Base-by-base conservation (phyloP, 2,797 vertebrate species). In the Emys orbicularis region DNA sequence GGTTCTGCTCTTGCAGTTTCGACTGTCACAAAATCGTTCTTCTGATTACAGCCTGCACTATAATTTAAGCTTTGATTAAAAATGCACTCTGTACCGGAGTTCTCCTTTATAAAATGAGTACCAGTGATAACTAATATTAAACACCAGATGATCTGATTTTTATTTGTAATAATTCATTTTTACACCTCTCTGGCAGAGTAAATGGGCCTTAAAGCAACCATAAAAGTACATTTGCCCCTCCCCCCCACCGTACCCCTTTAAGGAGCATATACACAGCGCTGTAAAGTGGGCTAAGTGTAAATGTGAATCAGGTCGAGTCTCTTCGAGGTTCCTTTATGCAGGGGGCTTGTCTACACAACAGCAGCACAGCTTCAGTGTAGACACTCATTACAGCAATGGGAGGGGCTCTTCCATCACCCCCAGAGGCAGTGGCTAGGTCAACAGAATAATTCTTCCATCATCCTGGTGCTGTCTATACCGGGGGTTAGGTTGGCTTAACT, bases 21-120 rank as follows among this genome's bases (percentile, higher is more conserved):
- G 83, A 74, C 74, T 90, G 50, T 54, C 37, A 49, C 74, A 93
- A 91, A 92, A 79, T 88, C 83, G 79, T 54, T 86, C n/a, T 56
- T 90, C 47, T 86, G 79, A 96, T 94, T 93, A 84, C 84, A 61
- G 56, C 15, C 29, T 86, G 79, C 61, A 56, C 74, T 90, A 3
- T 92, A 92, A 92, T 93, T 93, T 88, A 83, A 94, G 12, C 56
- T 79, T 92, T 93, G 91, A 93, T 94, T 95, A 52, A 90, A 94
- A 90, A 86, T 47, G 18, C 56, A 37, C 29, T 50, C 41, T 72
- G 80, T 88, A 90, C 90, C 77, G 50, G 84, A 86, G 81, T 77
- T 93, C 49, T 34, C 80, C 34, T 86, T 91, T 90, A 90, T 54
- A 93, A 0, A 2, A 83, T 23, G 29, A 72, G 54, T 77, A 77